Evolutionary conservation across 2,888 invertebrate species (phyloP).

Genomic region (Thyatira batis): DNA sequence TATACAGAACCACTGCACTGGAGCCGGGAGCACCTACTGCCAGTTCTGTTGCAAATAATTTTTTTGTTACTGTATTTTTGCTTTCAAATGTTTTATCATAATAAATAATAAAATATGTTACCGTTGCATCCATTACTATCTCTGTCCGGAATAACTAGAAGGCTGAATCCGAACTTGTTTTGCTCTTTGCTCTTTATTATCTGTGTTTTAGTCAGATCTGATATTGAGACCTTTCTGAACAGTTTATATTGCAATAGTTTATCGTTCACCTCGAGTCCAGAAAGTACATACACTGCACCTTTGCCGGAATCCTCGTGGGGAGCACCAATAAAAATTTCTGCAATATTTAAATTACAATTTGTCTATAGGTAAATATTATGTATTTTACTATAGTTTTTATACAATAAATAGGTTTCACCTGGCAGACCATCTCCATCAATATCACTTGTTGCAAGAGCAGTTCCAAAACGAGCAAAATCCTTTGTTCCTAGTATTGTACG

Average conservation of each 20-base stretch:
- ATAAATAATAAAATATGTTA: too few relatives aligned
- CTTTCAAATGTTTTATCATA: too few relatives aligned
- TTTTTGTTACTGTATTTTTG: too few relatives aligned
- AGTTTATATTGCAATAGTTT: conserved; percentile 13
- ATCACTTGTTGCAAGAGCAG: conserved; percentile 44
- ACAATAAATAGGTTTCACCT: conserved; percentile 32
- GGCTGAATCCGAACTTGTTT: conserved; percentile 50
- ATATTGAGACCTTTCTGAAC: conserved; percentile 21
- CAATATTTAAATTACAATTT: conserved; percentile 17
- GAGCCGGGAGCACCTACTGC: conserved; percentile 51
- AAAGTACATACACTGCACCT: conserved; percentile 58
- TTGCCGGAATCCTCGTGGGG: conserved; percentile 50
- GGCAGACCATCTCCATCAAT: conserved; percentile 50
- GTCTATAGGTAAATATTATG: too few relatives aligned
- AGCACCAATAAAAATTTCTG: conserved; percentile 66
- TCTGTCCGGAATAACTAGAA: conserved; percentile 48
- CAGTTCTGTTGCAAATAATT: conserved; percentile 49
- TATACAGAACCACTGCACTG: conserved; percentile 39
- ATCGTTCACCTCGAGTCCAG: conserved; percentile 47
- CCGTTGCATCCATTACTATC: conserved; percentile 55
- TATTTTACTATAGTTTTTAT: too few relatives aligned
- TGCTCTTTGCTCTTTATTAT: conserved; percentile 29
- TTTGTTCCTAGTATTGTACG: conserved; percentile 29
- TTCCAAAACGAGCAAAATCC: conserved; percentile 47
- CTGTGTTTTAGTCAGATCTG: conserved; percentile 41